Conservation (phyloP, 2,113 vertebrate species). For the Australoheros scitulus region DNA sequence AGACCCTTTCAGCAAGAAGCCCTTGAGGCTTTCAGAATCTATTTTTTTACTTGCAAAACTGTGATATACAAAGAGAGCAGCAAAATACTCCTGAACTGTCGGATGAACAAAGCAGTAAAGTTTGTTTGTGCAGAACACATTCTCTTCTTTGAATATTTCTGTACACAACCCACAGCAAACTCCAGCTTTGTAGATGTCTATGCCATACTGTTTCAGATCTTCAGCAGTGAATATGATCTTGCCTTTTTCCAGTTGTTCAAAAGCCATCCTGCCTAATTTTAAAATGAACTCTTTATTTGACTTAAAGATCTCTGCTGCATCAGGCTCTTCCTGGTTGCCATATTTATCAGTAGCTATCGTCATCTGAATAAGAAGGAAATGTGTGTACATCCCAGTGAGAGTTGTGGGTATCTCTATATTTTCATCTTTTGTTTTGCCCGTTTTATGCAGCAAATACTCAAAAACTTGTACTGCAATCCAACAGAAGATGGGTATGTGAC, state of each 20-base stretch:
- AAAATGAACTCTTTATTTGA: constrained; percentile 28
- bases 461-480: constrained; percentile 37
- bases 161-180: constrained; percentile 43
- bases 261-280: constrained; percentile 42
- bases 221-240: background rate
- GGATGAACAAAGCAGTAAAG: constrained; percentile 47
- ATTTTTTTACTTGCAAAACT: background rate
- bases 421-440: background rate
- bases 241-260: constrained; percentile 19
- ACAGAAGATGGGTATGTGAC: constrained; percentile 54
- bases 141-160: constrained; percentile 35
- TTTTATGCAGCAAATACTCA: background rate
- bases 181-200: constrained; percentile 4
- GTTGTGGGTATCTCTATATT: constrained; percentile 30
- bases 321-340: accelerated
- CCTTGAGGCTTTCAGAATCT: constrained; percentile 14
- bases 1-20: constrained; percentile 26
- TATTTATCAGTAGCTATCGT: background rate
- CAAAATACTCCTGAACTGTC: constrained; percentile 54
- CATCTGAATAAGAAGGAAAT: constrained; percentile 37
- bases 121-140: background rate
- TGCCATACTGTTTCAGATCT: background rate
- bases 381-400: constrained; percentile 47
- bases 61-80: constrained; percentile 45
- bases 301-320: background rate